Evolutionary conservation across 2,113 vertebrate species (phyloP), one percentile per base, ranked within the genome.

Genomic region (Ursus arctos): DNA sequence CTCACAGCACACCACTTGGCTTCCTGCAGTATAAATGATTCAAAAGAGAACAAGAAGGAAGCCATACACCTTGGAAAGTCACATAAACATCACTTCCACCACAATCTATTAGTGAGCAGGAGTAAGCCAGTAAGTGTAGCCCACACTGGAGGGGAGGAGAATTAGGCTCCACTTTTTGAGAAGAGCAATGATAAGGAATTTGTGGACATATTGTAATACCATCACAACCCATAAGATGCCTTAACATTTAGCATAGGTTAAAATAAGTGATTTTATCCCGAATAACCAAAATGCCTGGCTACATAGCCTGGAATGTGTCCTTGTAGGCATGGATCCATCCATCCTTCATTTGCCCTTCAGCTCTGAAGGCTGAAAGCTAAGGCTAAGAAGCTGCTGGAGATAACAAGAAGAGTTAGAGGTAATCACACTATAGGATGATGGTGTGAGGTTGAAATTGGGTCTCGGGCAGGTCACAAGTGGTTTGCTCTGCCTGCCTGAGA

Each of bases 221-320:
- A 43, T 24, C 59, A 36, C 90, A 92, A 55, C 7, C 26, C 12
- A 40, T 55, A 43, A 81, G 15, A 81, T 91, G 76, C 59, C 18
- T 80, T 55, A 59, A 43, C 43, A 43, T 43, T 43, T 43, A 43
- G 6, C 43, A 43, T 43, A 43, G 43, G 43, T 43, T 43, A 43
- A 43, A 43, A 43, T 61, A 59, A 59, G n/a, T 77, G 24, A 47
- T 92, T 94, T 92, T 97, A 77, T 72, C 88, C 51, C 24, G n/a
- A 88, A 83, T 83, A 77, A 55, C 28, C 77, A 36, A 72, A 69
- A 53, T 47, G 7, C 22, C 28, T 76, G 65, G 40, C 36, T n/a
- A 49, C 36, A 28, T 43, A 80, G 63, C 13, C 16, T 61, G 31
- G 40, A 94, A 36, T 93, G 16, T 71, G 22, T 57, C 31, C 24